Evolutionary conservation across 2,888 invertebrate species (phyloP).

Genomic region (Merodon equestris): DNA sequence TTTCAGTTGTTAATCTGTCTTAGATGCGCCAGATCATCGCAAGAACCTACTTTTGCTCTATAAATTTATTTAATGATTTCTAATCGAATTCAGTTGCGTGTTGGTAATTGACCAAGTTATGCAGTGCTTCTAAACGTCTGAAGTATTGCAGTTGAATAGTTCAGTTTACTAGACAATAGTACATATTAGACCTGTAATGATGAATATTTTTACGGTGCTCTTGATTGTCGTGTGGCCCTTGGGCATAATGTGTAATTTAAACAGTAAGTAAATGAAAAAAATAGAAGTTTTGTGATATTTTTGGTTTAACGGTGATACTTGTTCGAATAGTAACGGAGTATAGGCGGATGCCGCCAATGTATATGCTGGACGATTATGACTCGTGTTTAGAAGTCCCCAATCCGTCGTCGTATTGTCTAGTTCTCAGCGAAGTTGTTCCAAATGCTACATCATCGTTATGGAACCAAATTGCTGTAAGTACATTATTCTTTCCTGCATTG

Average conservation of each 20-base stretch:
- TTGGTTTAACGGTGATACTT: background rate
- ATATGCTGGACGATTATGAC: conserved; percentile 76
- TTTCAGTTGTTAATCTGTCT: conserved; percentile 30
- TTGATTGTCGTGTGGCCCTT: conserved; percentile 9
- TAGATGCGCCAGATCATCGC: conserved; percentile 11
- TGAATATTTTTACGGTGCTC: no score
- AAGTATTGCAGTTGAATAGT: no score
- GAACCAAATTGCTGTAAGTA: conserved; percentile 71
- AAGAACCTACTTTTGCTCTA: background rate
- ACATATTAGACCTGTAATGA: no score
- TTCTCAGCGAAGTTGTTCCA: conserved; percentile 73
- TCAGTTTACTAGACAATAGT: no score
- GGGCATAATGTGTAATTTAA: conserved; percentile 26
- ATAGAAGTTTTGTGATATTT: background rate
- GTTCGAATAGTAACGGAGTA: conserved; percentile 75
- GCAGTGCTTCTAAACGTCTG: no score
- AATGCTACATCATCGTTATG: conserved; percentile 72
- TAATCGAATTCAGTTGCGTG: conserved; percentile 2
- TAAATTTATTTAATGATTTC: background rate
- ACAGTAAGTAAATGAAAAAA: conserved; percentile 42
- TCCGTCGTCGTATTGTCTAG: conserved; percentile 72
- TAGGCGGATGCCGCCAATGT: conserved; percentile 77
- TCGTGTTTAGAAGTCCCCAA: conserved; percentile 72
- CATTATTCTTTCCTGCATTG: no score
- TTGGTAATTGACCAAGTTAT: background rate